phyloP scores from a whole-genome alignment of 2,888 invertebrate species.

The Catocala fraxini region DNA sequence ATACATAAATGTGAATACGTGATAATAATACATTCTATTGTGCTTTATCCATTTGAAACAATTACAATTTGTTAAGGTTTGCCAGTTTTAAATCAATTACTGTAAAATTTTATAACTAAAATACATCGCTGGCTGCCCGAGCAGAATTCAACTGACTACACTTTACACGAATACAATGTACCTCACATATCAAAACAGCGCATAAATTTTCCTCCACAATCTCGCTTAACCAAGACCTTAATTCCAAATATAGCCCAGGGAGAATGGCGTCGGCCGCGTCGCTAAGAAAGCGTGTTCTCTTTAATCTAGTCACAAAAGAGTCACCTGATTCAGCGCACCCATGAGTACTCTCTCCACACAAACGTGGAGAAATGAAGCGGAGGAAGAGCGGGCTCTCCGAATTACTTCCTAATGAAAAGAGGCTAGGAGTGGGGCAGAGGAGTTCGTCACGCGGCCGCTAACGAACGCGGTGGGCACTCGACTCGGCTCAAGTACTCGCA shows the following conservation, averaged over 20 bases:
- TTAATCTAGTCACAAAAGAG: conserved; percentile 87
- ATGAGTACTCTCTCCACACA: conserved; percentile 79
- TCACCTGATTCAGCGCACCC: conserved; percentile 83
- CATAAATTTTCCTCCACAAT: conserved; percentile 48
- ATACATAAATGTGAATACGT: background rate
- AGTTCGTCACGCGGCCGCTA: conserved; percentile 82
- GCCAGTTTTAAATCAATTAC: background rate
- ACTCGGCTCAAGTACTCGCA: conserved; percentile 67
- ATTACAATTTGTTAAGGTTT: too few relatives aligned
- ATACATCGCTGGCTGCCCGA: too few relatives aligned
- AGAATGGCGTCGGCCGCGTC: conserved; percentile 63
- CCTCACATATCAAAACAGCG: conserved; percentile 37
- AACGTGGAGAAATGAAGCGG: conserved; percentile 85
- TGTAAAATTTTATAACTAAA: conserved; percentile 1
- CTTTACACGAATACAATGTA: conserved; percentile 28
- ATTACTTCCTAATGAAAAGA: conserved; percentile 88
- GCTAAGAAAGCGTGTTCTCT: conserved; percentile 83
- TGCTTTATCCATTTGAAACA: too few relatives aligned
- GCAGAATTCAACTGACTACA: conserved; percentile 2
- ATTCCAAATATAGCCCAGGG: conserved; percentile 79
- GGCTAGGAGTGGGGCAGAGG: conserved; percentile 79
- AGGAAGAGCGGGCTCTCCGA: conserved; percentile 84
- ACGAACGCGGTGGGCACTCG: conserved; percentile 82
- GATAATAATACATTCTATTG: background rate
- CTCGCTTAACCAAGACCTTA: conserved; percentile 64